phyloP scores from a whole-genome alignment of 2,888 invertebrate species.

The Agonopterix subpropinquella region DNA sequence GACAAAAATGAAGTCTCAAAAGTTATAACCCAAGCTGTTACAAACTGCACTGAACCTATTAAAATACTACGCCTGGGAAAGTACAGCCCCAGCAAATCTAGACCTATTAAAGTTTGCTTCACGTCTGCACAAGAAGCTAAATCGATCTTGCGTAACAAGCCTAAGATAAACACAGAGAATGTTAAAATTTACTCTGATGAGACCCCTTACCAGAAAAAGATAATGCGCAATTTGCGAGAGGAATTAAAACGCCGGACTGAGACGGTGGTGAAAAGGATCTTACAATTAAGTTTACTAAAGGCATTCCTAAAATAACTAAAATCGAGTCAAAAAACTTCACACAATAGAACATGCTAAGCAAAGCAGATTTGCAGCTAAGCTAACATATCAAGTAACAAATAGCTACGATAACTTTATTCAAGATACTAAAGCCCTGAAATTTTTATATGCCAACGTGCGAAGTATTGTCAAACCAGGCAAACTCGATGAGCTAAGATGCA shows the following conservation, averaged over 20 bases:
- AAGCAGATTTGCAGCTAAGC: background rate
- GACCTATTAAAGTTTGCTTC: background rate
- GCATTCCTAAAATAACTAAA: background rate
- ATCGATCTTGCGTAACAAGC: background rate
- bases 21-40: background rate
- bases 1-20: background rate
- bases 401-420: background rate
- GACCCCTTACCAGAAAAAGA: background rate
- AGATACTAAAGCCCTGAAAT: background rate
- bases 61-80: slow-evolving; percentile 1
- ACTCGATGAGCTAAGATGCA: background rate
- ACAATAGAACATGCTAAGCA: background rate
- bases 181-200: background rate
- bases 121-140: background rate
- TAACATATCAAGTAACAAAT: background rate
- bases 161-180: background rate
- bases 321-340: background rate
- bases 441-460: background rate
- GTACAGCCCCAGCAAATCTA: background rate
- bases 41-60: background rate
- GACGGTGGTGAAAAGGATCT: background rate
- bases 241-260: background rate
- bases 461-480: too few species aligned
- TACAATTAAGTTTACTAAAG: background rate
- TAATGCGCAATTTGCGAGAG: background rate